A percentile compares a stretch with the other conserved stretches of the same genome.
Conservation (phyloP, 2,888 invertebrate genomes). For the Parochlus steinenii region DNA sequence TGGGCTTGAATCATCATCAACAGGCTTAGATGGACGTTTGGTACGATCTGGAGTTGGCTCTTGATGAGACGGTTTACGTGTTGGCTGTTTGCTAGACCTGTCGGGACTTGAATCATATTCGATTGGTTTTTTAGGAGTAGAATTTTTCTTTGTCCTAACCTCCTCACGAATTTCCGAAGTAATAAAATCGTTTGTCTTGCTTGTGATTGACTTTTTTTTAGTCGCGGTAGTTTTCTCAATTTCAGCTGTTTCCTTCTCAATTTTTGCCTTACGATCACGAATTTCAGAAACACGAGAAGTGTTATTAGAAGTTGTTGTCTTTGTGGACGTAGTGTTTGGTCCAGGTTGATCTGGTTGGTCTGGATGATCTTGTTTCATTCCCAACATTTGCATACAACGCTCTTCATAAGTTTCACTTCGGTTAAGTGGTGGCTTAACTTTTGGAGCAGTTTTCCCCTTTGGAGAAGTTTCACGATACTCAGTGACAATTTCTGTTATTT, state of each 20-base stretch:
- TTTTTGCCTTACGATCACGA: conserved; percentile 14
- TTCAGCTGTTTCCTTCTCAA: conserved; percentile 17
- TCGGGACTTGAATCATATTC: background rate
- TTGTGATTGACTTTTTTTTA: conserved; percentile 20
- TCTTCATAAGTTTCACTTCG: conserved; percentile 58
- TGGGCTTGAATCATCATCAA: no score
- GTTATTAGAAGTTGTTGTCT: background rate
- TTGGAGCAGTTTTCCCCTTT: conserved; percentile 15
- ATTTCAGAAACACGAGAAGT: conserved; percentile 6
- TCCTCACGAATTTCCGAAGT: conserved; percentile 2
- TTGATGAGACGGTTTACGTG: conserved; percentile 23
- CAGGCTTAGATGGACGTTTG: no score
- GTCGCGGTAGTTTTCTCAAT: conserved; percentile 17
- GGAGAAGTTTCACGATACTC: conserved; percentile 9
- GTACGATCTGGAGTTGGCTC: conserved; percentile 20
- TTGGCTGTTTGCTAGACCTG: conserved; percentile 21
- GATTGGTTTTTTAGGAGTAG: conserved; percentile 16
- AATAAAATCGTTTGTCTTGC: conserved; percentile 16
- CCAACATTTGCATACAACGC: conserved; percentile 50
- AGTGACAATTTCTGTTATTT: conserved; percentile 6
- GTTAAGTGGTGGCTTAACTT: conserved; percentile 33
- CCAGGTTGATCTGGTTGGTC: conserved; percentile 13
- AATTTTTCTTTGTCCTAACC: no score
- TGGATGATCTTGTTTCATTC: conserved; percentile 35
- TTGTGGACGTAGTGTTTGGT: conserved; percentile 8